Base-by-base conservation (phyloP, 2,888 invertebrate species). In the Drosophila incognita region DNA sequence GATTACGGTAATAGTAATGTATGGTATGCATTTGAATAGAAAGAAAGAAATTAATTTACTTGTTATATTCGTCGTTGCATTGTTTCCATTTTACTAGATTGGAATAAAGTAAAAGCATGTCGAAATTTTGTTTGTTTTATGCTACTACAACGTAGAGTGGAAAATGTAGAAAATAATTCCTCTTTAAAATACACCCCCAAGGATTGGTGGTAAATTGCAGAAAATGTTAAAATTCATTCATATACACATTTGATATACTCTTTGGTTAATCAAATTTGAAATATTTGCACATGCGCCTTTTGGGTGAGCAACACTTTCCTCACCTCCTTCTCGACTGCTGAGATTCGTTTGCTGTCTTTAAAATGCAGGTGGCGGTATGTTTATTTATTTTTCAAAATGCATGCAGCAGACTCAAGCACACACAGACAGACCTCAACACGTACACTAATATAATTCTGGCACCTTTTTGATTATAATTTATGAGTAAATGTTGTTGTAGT, bases 401-500 rank as follows among this genome's bases (percentile, higher is more conserved):
- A 48, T 36, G 18, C 67, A 58, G 15, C 33, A 42, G 46, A 65
- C 35, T 58, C 48, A 27, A 33, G 29, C 67, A 68, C 57, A 73
- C 46, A 42, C 24, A 51, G 52, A 58, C 56, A 66, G 46, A 58
- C 38, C 33, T 60, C 46, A 42, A 59, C 56, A 46, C 48, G 21
- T 49, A 53, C 46, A 69, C 69, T 48, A 63, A 42, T 60, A 80
- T 51, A 70, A 78, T 89, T 78, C 78, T 87, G 71, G 90, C 89
- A 89, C 88, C 88, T 89, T 89, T 89, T 89, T 85, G 89, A 85
- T 85, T 89, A 85, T 85, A 85, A 85, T 85, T 85, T 85, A 85
- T 88, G 89, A 84, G 89, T 74, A 76, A 84, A 78, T 89, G 89
- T 87, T 85, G 82, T 79, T 89, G 84, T 60, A 69, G 76, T 66